phyloP scores from a whole-genome alignment of 2,113 vertebrate species.

The Prolemur simus region DNA sequence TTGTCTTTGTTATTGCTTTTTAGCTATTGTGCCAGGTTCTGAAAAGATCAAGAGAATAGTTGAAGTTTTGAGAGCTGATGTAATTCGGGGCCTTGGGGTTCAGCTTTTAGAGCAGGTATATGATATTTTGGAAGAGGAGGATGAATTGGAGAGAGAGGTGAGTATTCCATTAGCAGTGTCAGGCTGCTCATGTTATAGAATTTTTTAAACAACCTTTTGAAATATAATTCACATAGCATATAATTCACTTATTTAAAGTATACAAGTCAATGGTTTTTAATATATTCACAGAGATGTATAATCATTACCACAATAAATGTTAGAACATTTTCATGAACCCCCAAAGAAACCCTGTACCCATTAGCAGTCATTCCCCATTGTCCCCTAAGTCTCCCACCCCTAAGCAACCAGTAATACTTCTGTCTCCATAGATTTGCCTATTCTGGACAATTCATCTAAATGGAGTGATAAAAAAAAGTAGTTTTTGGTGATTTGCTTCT shows the following conservation, averaged over 20 bases:
- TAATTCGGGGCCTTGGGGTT: slow-evolving; percentile 92
- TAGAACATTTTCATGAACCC: not conserved
- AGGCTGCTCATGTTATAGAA: not conserved
- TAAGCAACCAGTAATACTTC: not conserved
- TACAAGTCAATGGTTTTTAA: not conserved
- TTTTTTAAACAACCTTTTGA: slow-evolving; percentile 10
- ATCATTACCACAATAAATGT: not conserved
- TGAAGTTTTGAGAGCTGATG: slow-evolving; percentile 93
- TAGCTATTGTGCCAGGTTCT: slow-evolving; percentile 88
- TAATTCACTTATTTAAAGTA: not conserved
- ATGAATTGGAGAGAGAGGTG: slow-evolving; percentile 93
- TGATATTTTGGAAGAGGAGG: slow-evolving; percentile 94
- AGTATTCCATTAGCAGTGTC: slow-evolving; percentile 36
- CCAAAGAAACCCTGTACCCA: not conserved
- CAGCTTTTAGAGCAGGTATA: slow-evolving; percentile 93
- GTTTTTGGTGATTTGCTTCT: not conserved
- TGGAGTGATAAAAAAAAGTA: not conserved
- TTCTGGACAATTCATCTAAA: slow-evolving; percentile 4
- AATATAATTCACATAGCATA: slow-evolving; percentile 9
- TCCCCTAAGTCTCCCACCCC: not conserved
- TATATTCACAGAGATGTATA: not conserved
- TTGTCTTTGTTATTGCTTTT: slow-evolving; percentile 47
- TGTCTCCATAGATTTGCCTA: not conserved
- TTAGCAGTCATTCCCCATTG: not conserved
- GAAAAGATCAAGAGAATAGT: slow-evolving; percentile 93